Evolutionary conservation across 2,113 vertebrate species (phyloP).

Genomic region (Etheostoma spectabile): DNA sequence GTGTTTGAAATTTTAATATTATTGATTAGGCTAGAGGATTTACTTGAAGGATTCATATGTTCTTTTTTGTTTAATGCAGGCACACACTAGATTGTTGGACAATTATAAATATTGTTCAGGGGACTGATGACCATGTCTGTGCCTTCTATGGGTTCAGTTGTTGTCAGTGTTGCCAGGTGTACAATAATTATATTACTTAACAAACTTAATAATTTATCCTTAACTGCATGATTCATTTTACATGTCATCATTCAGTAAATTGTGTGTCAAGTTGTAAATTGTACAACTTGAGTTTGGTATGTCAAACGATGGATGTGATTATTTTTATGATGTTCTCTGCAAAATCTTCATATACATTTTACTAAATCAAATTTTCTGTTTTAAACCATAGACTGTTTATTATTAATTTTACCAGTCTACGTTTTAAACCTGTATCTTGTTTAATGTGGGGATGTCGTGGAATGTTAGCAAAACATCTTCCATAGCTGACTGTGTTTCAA

Average conservation of each 20-base stretch:
- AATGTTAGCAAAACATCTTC: background rate
- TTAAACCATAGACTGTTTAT: too few species aligned
- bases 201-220: background rate
- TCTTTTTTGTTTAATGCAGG: background rate
- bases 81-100: background rate
- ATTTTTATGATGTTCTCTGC: background rate
- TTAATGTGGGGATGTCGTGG: background rate
- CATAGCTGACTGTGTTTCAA: background rate
- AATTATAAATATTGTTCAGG: background rate
- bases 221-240: background rate
- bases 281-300: background rate
- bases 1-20: background rate
- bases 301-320: background rate
- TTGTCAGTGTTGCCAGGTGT: background rate
- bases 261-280: too few species aligned
- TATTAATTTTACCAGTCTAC: too few species aligned
- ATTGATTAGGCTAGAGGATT: background rate
- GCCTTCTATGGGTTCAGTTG: background rate
- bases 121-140: background rate
- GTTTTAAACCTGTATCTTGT: background rate
- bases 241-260: background rate
- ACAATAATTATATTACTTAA: background rate
- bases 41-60: background rate
- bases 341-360: background rate
- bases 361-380: too few species aligned